A percentile compares a stretch with the other conserved stretches of the same genome.
These are phyloP conservation scores for Oncorhynchus mykiss DNA, from an alignment of 2,113 vertebrate genomes.

Conservation along the genomic window DNA sequence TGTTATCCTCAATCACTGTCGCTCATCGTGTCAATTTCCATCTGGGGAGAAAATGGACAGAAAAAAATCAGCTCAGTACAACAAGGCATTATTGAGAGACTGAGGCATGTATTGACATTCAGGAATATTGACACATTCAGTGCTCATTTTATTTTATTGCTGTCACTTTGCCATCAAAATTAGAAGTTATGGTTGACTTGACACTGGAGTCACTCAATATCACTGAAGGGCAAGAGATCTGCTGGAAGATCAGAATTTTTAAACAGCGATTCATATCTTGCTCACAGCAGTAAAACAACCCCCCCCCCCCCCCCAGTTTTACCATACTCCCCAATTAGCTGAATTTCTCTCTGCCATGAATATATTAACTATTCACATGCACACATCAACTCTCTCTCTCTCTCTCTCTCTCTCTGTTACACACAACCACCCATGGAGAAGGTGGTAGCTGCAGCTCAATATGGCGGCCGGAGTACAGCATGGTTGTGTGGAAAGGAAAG, in stretches of 20 bases:
- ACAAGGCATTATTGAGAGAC: constrained; percentile 28
- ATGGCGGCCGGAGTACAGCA: no score
- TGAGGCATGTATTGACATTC: constrained; percentile 49
- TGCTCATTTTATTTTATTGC: constrained; percentile 48
- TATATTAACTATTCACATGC: constrained; percentile 11
- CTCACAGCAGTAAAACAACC: constrained; percentile 1
- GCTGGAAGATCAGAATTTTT: not conserved
- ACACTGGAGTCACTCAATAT: constrained; percentile 12
- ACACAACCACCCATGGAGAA: not conserved
- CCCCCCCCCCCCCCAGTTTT: not conserved
- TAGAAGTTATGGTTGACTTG: constrained; percentile 46
- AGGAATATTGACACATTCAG: constrained; percentile 47
- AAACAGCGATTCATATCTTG: not conserved
- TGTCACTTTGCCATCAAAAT: constrained; percentile 29
- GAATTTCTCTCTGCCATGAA: not conserved
- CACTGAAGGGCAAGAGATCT: constrained; percentile 11
- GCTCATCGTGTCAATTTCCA: constrained; percentile 67
- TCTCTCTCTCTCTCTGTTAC: constrained; percentile 3
- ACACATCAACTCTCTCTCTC: constrained; percentile 19
- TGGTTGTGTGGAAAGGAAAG: no score
- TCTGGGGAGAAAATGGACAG: constrained; percentile 74
- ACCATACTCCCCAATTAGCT: constrained; percentile 2
- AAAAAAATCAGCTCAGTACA: constrained; percentile 48
- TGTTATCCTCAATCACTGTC: constrained; percentile 73
- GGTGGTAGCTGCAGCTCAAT: no score